phyloP scores from a whole-genome alignment of 2,888 invertebrate genomes.

The Microctonus aethiopoides region DNA sequence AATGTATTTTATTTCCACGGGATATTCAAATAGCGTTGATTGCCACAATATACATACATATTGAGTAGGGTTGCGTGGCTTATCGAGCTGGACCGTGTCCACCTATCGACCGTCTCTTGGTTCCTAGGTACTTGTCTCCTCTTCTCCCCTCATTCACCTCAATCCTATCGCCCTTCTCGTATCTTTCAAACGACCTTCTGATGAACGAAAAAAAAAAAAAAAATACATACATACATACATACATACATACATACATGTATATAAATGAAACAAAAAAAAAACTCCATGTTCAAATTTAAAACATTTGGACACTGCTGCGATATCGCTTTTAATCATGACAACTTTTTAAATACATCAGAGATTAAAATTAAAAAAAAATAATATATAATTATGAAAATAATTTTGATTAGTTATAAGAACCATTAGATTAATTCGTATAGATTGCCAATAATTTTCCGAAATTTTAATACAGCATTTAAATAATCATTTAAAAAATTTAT shows the following conservation, averaged over 20 bases:
- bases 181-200: slow-evolving; percentile 50
- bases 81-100: slow-evolving; percentile 45
- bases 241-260: too few species aligned
- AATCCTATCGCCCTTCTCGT: slow-evolving; percentile 27
- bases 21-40: slow-evolving; percentile 60
- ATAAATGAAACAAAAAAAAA: too few species aligned
- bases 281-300: slow-evolving; percentile 50
- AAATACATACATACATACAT: slow-evolving; percentile 45
- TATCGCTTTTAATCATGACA: neutral
- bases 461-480: too few species aligned
- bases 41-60: slow-evolving; percentile 37
- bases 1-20: slow-evolving; percentile 51
- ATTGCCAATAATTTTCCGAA: too few species aligned
- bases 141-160: slow-evolving; percentile 30
- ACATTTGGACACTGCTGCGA: slow-evolving; percentile 60
- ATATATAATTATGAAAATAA: neutral
- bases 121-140: slow-evolving; percentile 39
- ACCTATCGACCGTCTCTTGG: slow-evolving; percentile 61
- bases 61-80: slow-evolving; percentile 24
- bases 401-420: neutral
- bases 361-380: neutral
- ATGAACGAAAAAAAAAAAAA: slow-evolving; percentile 45
- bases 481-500: too few species aligned
- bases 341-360: too few species aligned
- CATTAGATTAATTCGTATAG: too few species aligned